phyloP scores from a whole-genome alignment of 2,797 vertebrate genomes.

The Aeoliscus strigatus region DNA sequence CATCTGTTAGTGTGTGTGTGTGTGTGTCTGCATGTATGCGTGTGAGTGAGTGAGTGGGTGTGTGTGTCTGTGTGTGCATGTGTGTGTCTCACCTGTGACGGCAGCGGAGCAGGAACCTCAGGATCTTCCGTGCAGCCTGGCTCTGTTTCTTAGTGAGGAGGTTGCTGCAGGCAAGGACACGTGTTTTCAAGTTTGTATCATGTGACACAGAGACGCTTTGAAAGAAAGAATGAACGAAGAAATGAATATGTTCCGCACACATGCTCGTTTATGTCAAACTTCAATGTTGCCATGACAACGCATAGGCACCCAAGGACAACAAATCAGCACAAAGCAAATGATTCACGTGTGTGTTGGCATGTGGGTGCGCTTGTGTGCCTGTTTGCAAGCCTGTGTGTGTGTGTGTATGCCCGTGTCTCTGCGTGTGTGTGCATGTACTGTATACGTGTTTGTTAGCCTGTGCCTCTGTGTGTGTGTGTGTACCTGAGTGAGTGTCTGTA shows the following conservation, averaged over 20 bases:
- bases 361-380: conserved; percentile 2
- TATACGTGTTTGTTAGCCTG: conserved; percentile 8
- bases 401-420: conserved; percentile 57
- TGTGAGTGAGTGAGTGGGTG: conserved; percentile 14
- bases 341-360: too few species aligned
- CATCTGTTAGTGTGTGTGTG: conserved; percentile 83
- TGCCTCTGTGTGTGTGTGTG: conserved; percentile 3
- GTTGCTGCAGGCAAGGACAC: conserved; percentile 79
- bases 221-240: too few species aligned
- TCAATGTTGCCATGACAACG: too few species aligned
- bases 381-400: conserved; percentile 6
- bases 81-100: conserved; percentile 87
- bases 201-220: too few species aligned
- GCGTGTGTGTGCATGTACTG: conserved; percentile 80
- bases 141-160: conserved; percentile 98
- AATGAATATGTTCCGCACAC: too few species aligned
- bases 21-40: conserved; percentile 24
- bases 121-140: conserved; percentile 98
- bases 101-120: conserved; percentile 97
- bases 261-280: too few species aligned
- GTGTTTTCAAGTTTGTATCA: too few species aligned
- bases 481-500: conserved; percentile 90
- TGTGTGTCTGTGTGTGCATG: conserved; percentile 4
- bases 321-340: too few species aligned
- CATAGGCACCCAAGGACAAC: too few species aligned